Percentiles rank a stretch among this genome's conserved stretches.
phyloP scores from a whole-genome alignment of 1,140 invertebrate species.

The Drosophila bocki region DNA sequence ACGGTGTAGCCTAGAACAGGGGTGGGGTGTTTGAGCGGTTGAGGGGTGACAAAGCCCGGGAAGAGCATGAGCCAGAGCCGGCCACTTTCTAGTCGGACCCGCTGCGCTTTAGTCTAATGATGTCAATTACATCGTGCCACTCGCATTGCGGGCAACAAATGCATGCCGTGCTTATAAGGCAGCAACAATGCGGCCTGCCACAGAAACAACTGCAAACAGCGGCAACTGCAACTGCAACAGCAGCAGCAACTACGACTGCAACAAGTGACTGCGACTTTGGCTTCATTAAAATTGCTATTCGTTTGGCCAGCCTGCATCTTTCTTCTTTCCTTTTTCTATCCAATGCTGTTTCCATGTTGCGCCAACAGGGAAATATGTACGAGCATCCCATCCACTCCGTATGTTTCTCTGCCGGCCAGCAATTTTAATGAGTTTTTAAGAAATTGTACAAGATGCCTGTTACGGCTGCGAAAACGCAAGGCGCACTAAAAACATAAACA shows the following conservation, averaged over 20 bases:
- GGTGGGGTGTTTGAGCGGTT: slow-evolving; percentile 14
- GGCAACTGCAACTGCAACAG: slow-evolving; percentile 28
- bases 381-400: slow-evolving; percentile 1
- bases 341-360: slow-evolving; percentile 46
- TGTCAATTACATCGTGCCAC: slow-evolving; percentile 81
- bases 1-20: slow-evolving; percentile 41
- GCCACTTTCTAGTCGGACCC: slow-evolving; percentile 71
- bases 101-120: slow-evolving; percentile 81
- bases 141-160: slow-evolving; percentile 78
- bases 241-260: slow-evolving; percentile 44
- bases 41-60: slow-evolving; percentile 18
- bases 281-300: slow-evolving; percentile 80
- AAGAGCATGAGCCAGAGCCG: slow-evolving; percentile 29
- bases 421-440: slow-evolving; percentile 79
- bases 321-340: slow-evolving; percentile 50
- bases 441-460: slow-evolving; percentile 71
- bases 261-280: slow-evolving; percentile 61
- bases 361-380: slow-evolving; percentile 43
- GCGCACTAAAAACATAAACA: slow-evolving; percentile 30
- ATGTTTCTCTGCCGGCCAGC: slow-evolving; percentile 45
- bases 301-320: slow-evolving; percentile 64
- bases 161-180: slow-evolving; percentile 75
- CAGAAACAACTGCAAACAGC: slow-evolving; percentile 38
- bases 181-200: slow-evolving; percentile 68
- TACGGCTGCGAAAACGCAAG: slow-evolving; percentile 45